Conservation (phyloP, 2,113 vertebrate species). For the Rhipidura dahli region DNA sequence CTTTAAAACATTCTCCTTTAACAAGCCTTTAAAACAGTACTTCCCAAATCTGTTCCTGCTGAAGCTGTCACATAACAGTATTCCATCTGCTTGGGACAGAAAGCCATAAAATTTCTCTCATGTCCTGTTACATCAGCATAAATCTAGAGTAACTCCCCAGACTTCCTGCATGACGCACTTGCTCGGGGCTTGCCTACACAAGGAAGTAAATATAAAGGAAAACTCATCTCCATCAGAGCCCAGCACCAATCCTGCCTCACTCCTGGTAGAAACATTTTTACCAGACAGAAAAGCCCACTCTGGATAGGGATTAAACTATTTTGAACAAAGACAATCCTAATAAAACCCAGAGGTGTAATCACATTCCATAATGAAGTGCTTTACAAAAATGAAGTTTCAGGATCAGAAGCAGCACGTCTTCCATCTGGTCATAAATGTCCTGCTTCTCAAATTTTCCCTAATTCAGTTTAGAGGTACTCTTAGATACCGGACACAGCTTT, state of each 20-base stretch:
- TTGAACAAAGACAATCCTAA: neutral
- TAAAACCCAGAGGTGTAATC: neutral
- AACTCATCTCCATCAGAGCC: neutral
- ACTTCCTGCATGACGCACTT: conserved; percentile 11
- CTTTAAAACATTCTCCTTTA: neutral
- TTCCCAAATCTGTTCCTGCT: neutral
- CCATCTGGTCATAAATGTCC: neutral
- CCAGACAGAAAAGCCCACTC: neutral
- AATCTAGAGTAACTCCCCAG: neutral
- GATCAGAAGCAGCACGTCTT: neutral
- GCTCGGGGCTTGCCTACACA: neutral
- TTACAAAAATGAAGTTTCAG: neutral
- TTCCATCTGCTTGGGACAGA: neutral
- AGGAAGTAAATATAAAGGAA: neutral
- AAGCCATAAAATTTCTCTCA: neutral
- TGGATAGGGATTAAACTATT: neutral
- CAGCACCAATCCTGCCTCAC: neutral
- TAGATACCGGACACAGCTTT: neutral
- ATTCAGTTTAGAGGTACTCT: neutral
- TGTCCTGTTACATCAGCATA: neutral
- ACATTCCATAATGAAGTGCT: neutral
- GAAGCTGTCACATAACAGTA: neutral
- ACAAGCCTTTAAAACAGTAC: neutral
- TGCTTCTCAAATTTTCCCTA: neutral
- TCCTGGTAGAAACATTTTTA: neutral